Percentiles rank a stretch among this genome's conserved stretches.
Evolutionary conservation across 2,113 vertebrate genomes (phyloP).

Genomic region (Halichoeres trimaculatus): DNA sequence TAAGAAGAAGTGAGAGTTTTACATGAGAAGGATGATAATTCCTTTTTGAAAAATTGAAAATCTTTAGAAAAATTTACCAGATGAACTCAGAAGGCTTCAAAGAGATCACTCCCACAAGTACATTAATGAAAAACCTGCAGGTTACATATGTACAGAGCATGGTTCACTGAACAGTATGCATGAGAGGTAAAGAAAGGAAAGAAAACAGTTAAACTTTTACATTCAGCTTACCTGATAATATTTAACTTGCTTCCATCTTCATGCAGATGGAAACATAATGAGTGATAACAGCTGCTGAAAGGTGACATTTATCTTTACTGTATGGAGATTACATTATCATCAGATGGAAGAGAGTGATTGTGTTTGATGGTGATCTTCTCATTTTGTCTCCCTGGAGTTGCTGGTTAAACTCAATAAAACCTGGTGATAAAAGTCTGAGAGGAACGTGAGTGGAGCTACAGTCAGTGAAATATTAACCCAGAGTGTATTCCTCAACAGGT

Average conservation of each 20-base stretch:
- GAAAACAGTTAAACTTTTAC: not conserved
- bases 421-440: constrained; percentile 74
- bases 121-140: too few species aligned
- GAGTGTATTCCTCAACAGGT: constrained; percentile 6
- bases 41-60: too few species aligned
- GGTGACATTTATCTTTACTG: constrained; percentile 29
- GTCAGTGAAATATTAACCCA: constrained; percentile 70
- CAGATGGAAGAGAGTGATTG: not conserved
- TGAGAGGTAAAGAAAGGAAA: not conserved
- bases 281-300: constrained; percentile 17
- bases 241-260: constrained; percentile 17
- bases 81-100: too few species aligned
- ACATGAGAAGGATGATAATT: too few species aligned
- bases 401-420: constrained; percentile 53
- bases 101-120: too few species aligned
- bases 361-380: constrained; percentile 7
- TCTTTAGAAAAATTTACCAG: too few species aligned
- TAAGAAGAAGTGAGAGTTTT: too few species aligned
- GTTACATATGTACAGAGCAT: too few species aligned
- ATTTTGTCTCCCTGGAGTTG: constrained; percentile 3
- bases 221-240: not conserved
- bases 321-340: constrained; percentile 29
- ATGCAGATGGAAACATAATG: not conserved
- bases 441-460: constrained; percentile 29
- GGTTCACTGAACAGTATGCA: too few species aligned